Conservation (phyloP, 2,888 invertebrate species). For the Agapostemon virescens region DNA sequence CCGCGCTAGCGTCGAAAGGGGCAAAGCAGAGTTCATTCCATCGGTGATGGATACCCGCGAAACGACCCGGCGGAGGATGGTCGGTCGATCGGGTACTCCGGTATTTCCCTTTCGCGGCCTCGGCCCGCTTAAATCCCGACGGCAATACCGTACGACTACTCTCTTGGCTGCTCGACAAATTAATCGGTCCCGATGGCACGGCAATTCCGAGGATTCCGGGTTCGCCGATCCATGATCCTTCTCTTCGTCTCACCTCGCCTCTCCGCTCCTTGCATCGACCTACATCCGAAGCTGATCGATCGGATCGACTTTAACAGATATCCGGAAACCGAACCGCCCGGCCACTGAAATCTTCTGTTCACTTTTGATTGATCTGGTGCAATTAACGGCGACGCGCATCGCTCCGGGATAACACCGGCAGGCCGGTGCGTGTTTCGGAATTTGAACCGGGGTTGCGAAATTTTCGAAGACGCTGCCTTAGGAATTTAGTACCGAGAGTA, state of each 20-base stretch:
- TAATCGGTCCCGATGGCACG: conserved; percentile 66
- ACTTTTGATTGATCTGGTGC: conserved; percentile 46
- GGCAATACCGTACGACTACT: conserved; percentile 63
- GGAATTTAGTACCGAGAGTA: neutral
- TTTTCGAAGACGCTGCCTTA: neutral
- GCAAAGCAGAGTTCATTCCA: conserved; percentile 48
- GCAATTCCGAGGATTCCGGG: conserved; percentile 66
- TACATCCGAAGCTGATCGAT: conserved; percentile 54
- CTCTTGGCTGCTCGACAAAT: conserved; percentile 68
- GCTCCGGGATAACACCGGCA: neutral
- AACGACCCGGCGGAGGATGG: conserved; percentile 39
- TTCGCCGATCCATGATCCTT: conserved; percentile 52
- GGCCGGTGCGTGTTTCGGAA: conserved; percentile 15
- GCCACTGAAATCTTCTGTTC: conserved; percentile 53
- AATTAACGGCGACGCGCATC: conserved; percentile 37
- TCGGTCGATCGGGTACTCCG: conserved; percentile 51
- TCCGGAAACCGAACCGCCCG: conserved; percentile 24
- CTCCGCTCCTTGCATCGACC: conserved; percentile 20
- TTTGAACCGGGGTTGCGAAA: neutral
- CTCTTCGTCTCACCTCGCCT: neutral
- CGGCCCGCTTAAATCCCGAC: conserved; percentile 66
- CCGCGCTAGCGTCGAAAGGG: conserved; percentile 32
- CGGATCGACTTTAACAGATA: conserved; percentile 53
- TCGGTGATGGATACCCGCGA: conserved; percentile 51
- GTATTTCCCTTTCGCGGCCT: conserved; percentile 66